Evolutionary conservation across 2,113 vertebrate species (phyloP), one percentile per base, ranked within the genome.

Genomic region (Hippopotamus amphibius): DNA sequence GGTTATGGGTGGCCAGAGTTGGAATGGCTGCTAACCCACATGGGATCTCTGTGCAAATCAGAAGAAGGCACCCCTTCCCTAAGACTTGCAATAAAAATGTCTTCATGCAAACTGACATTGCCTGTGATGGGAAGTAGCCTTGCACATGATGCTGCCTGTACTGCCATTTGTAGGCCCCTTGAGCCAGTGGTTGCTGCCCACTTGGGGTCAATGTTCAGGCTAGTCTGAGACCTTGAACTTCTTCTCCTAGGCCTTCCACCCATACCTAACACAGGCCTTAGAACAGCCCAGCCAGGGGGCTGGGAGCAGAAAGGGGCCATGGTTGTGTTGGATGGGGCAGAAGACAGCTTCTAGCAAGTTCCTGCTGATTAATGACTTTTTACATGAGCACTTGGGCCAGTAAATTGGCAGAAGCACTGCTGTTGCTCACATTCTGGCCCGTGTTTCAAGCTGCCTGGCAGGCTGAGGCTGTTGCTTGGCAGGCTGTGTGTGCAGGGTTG

Each of bases 111-210:
- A 69, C 16, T 16, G 46, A 37, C 4, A 4, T 15, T 7, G 41
- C 14, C 17, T 69, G 5, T 26, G n/a, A 89, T 21, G 7, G 33
- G 37, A 33, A 59, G 76, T 22, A 80, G 33, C 61, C 63, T 8
- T 21, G 30, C 1, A 5, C 14, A 10, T 1, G 15, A 1, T 16
- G 33, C 33, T 13, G 0, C 6, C 15, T 16, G 26, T 13, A 59
- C 53, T 19, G 41, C 4, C 6, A 21, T 6, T 41, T 28, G 6
- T 10, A 17, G 50, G 5, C n/a, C 37, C 26, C 24, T 61, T 3
- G 21, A 81, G 82, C 22, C n/a, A 16, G 28, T 12, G 65, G 46
- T 30, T 33, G 43, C 61, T 26, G 68, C 59, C 53, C 6, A 43
- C 33, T 1, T 41, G 13, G n/a, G 48, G 19, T 59, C 43, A 24